Conservation (phyloP, 2,797 vertebrate species). For the Odontamblyopus lacepedii region DNA sequence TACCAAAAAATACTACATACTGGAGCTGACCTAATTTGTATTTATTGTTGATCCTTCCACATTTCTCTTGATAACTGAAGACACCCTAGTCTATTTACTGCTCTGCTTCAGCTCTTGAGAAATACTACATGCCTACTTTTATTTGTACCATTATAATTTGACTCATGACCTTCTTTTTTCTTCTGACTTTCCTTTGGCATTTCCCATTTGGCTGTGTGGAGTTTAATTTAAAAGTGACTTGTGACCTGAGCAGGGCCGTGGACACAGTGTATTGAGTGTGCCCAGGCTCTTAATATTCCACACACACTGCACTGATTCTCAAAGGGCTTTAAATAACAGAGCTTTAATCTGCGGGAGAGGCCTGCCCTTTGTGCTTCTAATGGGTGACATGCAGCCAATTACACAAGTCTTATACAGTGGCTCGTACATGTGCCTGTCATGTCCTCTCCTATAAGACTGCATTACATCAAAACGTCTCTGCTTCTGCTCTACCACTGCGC, state of each 20-base stretch:
- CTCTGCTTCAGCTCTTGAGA: neutral
- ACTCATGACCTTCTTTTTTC: neutral
- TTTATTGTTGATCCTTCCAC: neutral
- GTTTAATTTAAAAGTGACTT: constrained; percentile 4
- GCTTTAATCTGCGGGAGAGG: constrained; percentile 16
- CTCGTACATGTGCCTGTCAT: constrained; percentile 5
- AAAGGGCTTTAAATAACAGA: constrained; percentile 13
- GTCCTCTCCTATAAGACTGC: constrained; percentile 6
- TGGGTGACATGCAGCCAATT: constrained; percentile 15
- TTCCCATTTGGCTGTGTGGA: neutral
- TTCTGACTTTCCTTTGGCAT: constrained; percentile 3
- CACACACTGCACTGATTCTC: constrained; percentile 1
- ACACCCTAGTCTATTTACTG: neutral
- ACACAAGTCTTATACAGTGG: constrained; percentile 5
- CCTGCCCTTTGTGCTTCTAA: constrained; percentile 7
- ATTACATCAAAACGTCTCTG: neutral
- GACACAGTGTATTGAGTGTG: constrained; percentile 6
- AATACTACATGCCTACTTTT: neutral
- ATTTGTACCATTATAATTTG: neutral
- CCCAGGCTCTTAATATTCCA: constrained; percentile 3
- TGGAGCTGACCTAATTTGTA: no score
- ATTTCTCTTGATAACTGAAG: neutral
- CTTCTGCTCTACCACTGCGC: no score
- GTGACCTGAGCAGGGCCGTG: constrained; percentile 1
- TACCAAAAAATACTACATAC: neutral